Evolutionary conservation across 2,113 vertebrate genomes (phyloP), one percentile per base, ranked within the genome.

Genomic region (Siphamia tubifer): DNA sequence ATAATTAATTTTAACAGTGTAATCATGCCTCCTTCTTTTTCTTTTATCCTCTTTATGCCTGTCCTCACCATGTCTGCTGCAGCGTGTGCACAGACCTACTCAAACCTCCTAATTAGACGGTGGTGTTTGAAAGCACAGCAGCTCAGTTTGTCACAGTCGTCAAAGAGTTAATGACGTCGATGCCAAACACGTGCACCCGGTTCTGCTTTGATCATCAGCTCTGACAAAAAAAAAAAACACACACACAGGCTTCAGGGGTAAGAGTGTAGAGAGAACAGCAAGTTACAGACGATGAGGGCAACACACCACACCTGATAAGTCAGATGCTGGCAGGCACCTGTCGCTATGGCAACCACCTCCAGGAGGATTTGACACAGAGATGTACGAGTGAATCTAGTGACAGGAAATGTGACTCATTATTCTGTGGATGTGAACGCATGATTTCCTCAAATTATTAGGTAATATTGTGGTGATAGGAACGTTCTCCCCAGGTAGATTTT

Each of bases 331-430:
- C 57, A 74, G 60, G 53, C 54, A 38, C 40, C 43, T 44, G 84
- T 89, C 62, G 81, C 86, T 76, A 83, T 83, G 74, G 79, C 66
- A 81, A 86, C 70, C 8, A 19, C 47, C 65, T 67, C 16, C 19
- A 16, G 25, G 54, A 31, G 23, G 51, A 44, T 62, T 73, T 45
- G 11, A 39, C 43, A 35, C 28, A 31, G 36, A 38, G 70, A 82
- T 74, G 74, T 57, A 28, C 6, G 63, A 61, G 31, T 63, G 12
- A 69, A 57, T 25, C 21, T 32, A 68, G 71, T 62, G 74, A 66
- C 57, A 65, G 64, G 73, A 71, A 56, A 42, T 28, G 28, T 25
- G 16, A 27, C 30, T 56, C n/a, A 19, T 28, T 36, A n/a, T 3
- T 55, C 16, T 51, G 10, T 25, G 30, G 40, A 47, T 55, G 39